Evolutionary conservation across 1,140 invertebrate species (phyloP), one percentile per base, ranked within the genome.

Genomic region (Heliothis subflexa): DNA sequence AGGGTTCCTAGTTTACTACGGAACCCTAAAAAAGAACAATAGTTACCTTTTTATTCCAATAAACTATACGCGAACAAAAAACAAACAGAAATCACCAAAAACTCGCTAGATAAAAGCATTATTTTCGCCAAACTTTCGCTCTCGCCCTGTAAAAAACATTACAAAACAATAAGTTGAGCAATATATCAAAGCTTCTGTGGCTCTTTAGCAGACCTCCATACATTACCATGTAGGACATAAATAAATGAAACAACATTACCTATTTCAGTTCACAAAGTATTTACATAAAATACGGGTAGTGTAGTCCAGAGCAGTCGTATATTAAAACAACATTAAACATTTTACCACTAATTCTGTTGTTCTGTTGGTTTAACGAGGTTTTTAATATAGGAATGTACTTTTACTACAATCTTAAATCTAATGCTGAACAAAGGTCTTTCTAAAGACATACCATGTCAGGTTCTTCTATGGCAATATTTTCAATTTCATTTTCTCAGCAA

Each of bases 241-340:
- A 40, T 45, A 62, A 62, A 62, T 40, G 28, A n/a, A 62, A 45
- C n/a, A 62, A 62, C 61, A 62, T 40, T 16, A 62, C 59, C 59
- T 40, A 57, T 57, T 57, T 57, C 11, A 21, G 55, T 57, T 57
- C 25, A 13, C 55, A 25, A 57, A 57, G 55, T 57, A 57, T 57
- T 57, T 57, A 57, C 55, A 57, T 57, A 57, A 57, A 57, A 57
- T 57, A 57, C 55, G 55, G 55, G 21, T 57, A 57, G 55, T 57
- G 10, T 57, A 57, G 55, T 57, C 21, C 16, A 54, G 16, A 4
- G 54, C 57, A 45, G 61, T 16, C 61, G 61, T 62, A 40, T 62
- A n/a, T 62, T 62, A 40, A 62, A 45, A 45, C 33, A 40, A 62
- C 61, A 62, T 62, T 25, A 62, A 62, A 62, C 61, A 62, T 62